Percentiles rank a stretch among this genome's conserved stretches.
Conservation (phyloP, 2,797 vertebrate species). For the Lithobates sylvaticus region DNA sequence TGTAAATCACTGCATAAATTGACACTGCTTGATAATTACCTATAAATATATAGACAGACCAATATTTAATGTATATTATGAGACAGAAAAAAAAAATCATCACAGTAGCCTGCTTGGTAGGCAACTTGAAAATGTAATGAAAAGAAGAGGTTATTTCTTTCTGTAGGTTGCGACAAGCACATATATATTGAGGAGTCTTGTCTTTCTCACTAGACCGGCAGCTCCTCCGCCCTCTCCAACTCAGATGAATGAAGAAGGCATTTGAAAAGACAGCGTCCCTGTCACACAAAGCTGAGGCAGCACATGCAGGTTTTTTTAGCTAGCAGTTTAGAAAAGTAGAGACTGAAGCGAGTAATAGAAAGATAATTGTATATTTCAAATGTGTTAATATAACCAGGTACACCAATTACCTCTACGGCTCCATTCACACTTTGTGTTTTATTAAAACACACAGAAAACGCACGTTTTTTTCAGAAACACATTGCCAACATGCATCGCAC, state of each 20-base stretch:
- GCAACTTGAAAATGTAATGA: background rate
- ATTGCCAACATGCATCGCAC: too few relatives aligned
- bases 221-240: slow-evolving; percentile 30
- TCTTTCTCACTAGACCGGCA: slow-evolving; percentile 27
- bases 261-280: slow-evolving; percentile 35
- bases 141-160: background rate
- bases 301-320: slow-evolving; percentile 15
- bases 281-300: slow-evolving; percentile 41
- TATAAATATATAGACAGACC: too few relatives aligned
- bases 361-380: background rate
- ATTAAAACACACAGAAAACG: too few relatives aligned
- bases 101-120: background rate
- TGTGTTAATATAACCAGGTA: background rate
- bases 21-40: too few relatives aligned
- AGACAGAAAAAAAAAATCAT: background rate
- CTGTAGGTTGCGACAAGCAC: background rate
- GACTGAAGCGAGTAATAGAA: background rate
- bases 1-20: too few relatives aligned
- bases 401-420: background rate
- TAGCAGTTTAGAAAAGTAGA: slow-evolving; percentile 18
- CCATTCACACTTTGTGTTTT: too few relatives aligned
- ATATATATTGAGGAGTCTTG: slow-evolving; percentile 4
- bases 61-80: too few relatives aligned
- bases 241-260: slow-evolving; percentile 44
- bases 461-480: too few relatives aligned